These are phyloP conservation scores for Aldrovandia affinis DNA, from an alignment of 2,797 vertebrate species.

Conservation along the genomic window DNA sequence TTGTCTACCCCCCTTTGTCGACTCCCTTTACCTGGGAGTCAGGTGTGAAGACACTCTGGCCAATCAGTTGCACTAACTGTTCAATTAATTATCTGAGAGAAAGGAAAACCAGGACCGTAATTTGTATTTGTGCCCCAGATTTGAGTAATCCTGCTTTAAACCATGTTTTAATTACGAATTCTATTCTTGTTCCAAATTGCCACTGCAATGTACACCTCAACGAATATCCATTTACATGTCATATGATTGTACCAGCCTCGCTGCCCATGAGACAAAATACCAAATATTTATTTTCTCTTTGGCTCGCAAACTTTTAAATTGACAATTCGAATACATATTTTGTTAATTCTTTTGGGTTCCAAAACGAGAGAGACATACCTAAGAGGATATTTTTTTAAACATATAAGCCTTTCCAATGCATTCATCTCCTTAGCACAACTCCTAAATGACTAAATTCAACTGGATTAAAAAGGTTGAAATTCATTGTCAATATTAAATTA, in stretches of 20 bases:
- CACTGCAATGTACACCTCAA: too few species aligned
- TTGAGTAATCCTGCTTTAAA: too few species aligned
- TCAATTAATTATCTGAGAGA: too few species aligned
- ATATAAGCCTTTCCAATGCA: not conserved
- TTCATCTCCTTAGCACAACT: not conserved
- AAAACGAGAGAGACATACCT: not conserved
- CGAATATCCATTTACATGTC: not conserved
- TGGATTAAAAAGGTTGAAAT: conserved; percentile 1
- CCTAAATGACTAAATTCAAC: not conserved
- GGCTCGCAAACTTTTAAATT: not conserved
- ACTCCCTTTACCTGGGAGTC: too few species aligned
- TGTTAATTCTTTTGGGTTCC: not conserved
- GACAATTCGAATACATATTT: not conserved
- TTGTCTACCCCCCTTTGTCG: too few species aligned
- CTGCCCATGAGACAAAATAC: not conserved
- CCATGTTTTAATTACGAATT: not conserved
- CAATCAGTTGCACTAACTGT: too few species aligned
- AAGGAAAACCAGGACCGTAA: too few species aligned
- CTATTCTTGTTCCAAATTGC: not conserved
- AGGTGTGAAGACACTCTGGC: too few species aligned
- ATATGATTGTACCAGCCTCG: not conserved
- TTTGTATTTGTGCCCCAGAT: too few species aligned
- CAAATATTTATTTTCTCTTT: not conserved
- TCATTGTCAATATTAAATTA: not conserved
- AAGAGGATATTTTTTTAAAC: not conserved